Evolutionary conservation across 2,888 invertebrate genomes (phyloP).

Genomic region (Epiblema foenella): DNA sequence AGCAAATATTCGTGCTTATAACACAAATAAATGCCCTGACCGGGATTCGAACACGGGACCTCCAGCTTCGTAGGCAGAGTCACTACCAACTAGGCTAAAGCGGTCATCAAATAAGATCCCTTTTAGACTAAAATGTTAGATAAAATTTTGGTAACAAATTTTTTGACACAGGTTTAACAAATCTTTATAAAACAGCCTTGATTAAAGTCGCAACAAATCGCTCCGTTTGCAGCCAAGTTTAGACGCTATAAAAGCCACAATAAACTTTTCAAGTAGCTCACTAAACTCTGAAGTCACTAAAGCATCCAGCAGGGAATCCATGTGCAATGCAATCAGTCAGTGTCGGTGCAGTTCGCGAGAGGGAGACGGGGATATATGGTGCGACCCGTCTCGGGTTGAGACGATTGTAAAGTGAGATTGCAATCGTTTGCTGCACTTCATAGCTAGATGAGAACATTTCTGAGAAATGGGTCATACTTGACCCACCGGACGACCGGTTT

Average conservation of each 20-base stretch:
- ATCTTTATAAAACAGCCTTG: no score
- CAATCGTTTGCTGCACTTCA: not conserved
- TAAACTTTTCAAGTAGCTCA: conserved; percentile 11
- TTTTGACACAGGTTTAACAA: no score
- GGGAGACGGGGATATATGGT: conserved; percentile 19
- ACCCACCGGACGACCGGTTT: no score
- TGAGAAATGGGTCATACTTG: conserved; percentile 9
- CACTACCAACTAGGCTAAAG: no score
- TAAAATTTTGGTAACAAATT: no score
- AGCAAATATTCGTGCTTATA: no score
- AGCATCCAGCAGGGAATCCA: conserved; percentile 18
- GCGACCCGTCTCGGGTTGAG: conserved; percentile 9
- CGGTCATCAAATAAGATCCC: no score
- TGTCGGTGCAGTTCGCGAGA: conserved; percentile 22
- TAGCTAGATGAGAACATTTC: conserved; percentile 7
- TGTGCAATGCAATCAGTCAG: conserved; percentile 22
- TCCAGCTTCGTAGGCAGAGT: no score
- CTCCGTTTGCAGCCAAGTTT: not conserved
- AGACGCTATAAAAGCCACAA: conserved; percentile 11
- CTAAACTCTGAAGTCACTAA: conserved; percentile 9
- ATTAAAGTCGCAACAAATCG: not conserved
- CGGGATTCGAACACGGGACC: no score
- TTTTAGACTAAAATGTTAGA: no score
- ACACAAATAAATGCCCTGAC: no score
- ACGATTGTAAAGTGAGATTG: conserved; percentile 24